Percentiles rank a stretch among this genome's conserved stretches.
phyloP scores from a whole-genome alignment of 2,888 invertebrate genomes.

The Uropetala carovei region DNA sequence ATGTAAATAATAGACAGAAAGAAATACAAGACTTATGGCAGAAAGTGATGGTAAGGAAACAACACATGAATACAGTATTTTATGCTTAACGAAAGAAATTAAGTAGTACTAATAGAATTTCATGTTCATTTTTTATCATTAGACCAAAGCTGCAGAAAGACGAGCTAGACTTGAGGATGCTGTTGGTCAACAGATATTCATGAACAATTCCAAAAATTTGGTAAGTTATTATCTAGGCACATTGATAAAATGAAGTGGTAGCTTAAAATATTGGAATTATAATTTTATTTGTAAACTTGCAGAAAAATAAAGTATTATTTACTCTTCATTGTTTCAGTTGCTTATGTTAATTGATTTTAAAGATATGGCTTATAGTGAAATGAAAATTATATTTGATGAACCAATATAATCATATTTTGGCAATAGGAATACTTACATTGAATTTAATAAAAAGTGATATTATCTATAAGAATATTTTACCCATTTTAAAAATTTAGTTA shows the following conservation, averaged over 20 bases:
- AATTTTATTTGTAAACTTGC: too few species aligned
- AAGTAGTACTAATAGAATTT: slow-evolving; percentile 37
- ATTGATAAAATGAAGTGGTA: too few species aligned
- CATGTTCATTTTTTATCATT: slow-evolving; percentile 70
- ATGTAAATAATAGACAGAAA: slow-evolving; percentile 89
- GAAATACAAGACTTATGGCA: slow-evolving; percentile 94
- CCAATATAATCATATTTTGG: background rate
- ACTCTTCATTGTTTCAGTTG: too few species aligned
- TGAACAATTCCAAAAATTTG: slow-evolving; percentile 86
- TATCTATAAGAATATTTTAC: too few species aligned
- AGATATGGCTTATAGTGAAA: background rate
- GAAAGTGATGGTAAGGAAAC: slow-evolving; percentile 79
- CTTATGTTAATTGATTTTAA: background rate
- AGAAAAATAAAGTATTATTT: too few species aligned
- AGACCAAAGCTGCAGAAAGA: slow-evolving; percentile 89
- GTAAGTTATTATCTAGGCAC: slow-evolving; percentile 71
- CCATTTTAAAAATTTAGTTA: background rate
- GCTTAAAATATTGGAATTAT: too few species aligned
- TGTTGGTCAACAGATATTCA: slow-evolving; percentile 96
- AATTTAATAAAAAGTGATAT: background rate
- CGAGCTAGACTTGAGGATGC: slow-evolving; percentile 93
- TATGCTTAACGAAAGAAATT: too few species aligned
- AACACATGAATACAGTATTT: background rate
- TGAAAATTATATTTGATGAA: too few species aligned
- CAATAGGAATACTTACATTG: background rate